Evolutionary conservation across 2,888 invertebrate species (phyloP).

Genomic region (Callimorpha dominula): DNA sequence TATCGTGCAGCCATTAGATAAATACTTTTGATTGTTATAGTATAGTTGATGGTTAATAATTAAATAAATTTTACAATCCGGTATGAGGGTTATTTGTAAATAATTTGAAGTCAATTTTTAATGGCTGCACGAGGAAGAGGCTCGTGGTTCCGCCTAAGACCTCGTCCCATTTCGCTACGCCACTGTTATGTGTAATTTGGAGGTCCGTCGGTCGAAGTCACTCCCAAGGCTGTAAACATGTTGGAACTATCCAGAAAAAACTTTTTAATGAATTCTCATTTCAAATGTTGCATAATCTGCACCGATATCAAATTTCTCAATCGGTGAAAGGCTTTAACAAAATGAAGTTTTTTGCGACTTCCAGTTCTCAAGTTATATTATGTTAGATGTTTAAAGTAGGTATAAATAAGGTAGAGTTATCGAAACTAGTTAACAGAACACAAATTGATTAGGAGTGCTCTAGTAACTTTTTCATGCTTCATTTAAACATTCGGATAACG

Average conservation of each 20-base stretch:
- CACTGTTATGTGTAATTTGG: constrained; percentile 86
- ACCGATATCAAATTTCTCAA: constrained; percentile 37
- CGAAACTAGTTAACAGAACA: constrained; percentile 29
- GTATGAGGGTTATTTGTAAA: constrained; percentile 4
- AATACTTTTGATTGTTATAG: constrained; percentile 32
- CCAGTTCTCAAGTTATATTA: constrained; percentile 31
- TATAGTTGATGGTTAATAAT: constrained; percentile 25
- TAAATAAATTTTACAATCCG: constrained; percentile 6
- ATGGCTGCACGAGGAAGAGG: constrained; percentile 71
- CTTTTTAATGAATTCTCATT: constrained; percentile 28
- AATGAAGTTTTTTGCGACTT: constrained; percentile 36
- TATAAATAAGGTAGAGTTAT: constrained; percentile 24
- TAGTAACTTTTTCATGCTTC: constrained; percentile 30
- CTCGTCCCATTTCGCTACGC: constrained; percentile 75
- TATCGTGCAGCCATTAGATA: constrained; percentile 58
- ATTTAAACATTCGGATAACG: constrained; percentile 30
- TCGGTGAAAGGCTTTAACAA: constrained; percentile 46
- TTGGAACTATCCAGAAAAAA: constrained; percentile 46
- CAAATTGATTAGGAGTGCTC: constrained; percentile 34
- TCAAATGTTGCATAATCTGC: constrained; percentile 37
- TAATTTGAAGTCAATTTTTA: constrained; percentile 31
- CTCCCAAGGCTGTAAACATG: constrained; percentile 68
- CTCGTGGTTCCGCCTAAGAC: constrained; percentile 60
- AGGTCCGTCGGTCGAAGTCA: constrained; percentile 82
- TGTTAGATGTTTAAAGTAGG: constrained; percentile 23